phyloP scores from a whole-genome alignment of 37 sponge, comb jelly and placozoan species.

The Spongilla lacustris region DNA sequence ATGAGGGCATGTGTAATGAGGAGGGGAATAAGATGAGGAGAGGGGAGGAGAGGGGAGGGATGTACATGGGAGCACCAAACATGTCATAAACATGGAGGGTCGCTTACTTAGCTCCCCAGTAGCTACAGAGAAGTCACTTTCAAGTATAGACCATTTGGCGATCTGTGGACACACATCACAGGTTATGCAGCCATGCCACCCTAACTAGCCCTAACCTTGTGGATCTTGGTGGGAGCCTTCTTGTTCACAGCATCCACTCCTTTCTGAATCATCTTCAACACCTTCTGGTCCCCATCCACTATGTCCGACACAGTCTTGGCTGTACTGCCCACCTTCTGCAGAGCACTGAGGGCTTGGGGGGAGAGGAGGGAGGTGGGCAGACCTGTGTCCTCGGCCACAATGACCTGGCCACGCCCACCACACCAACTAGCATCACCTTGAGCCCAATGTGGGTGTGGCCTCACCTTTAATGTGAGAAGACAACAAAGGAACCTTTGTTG shows the following conservation, averaged over 20 bases:
- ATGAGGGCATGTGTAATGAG: too few species aligned
- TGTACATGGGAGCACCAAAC: too few species aligned
- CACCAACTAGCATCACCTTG: background rate
- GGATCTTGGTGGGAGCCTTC: slow-evolving; percentile 44
- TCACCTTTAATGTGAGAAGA: slow-evolving; percentile 82
- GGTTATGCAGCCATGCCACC: background rate
- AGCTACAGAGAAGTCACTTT: slow-evolving; percentile 77
- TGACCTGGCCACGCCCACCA: slow-evolving; percentile 30
- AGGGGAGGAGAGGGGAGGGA: too few species aligned
- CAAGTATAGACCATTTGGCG: slow-evolving; percentile 77
- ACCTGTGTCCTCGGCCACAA: slow-evolving; percentile 55
- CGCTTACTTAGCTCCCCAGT: slow-evolving; percentile 83
- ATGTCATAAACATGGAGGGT: too few species aligned
- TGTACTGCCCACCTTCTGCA: slow-evolving; percentile 51
- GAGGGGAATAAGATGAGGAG: too few species aligned
- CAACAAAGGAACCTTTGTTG: slow-evolving; percentile 69
- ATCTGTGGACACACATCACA: slow-evolving; percentile 33
- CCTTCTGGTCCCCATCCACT: slow-evolving; percentile 43
- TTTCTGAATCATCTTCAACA: slow-evolving; percentile 78
- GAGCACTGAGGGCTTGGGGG: slow-evolving; percentile 26
- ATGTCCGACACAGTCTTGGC: slow-evolving; percentile 71
- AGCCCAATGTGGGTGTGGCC: background rate
- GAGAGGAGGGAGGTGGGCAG: slow-evolving; percentile 56
- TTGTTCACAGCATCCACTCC: slow-evolving; percentile 76
- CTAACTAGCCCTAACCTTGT: slow-evolving; percentile 31